Evolutionary conservation across 2,797 vertebrate species (phyloP).

Genomic region (Lindbergichthys nudifrons): DNA sequence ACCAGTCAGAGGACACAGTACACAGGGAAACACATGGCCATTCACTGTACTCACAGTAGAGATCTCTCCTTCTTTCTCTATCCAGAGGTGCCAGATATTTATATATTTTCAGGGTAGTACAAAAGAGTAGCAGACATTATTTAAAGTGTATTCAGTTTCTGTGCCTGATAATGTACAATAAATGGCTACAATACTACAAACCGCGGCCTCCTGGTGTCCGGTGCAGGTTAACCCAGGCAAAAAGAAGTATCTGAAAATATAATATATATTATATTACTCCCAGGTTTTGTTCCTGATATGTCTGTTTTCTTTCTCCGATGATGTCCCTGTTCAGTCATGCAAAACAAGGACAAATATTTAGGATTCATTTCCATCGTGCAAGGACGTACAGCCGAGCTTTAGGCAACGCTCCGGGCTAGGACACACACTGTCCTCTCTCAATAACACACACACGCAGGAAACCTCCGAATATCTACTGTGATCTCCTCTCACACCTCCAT

Average conservation of each 20-base stretch:
- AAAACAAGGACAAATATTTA: slow-evolving; percentile 70
- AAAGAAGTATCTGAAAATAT: slow-evolving; percentile 19
- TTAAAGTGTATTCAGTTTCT: slow-evolving; percentile 34
- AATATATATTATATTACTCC: slow-evolving; percentile 11
- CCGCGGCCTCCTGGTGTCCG: slow-evolving; percentile 26
- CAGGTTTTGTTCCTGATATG: slow-evolving; percentile 27
- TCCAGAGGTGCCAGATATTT: slow-evolving; percentile 46
- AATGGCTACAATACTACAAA: slow-evolving; percentile 5
- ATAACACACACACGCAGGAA: slow-evolving; percentile 63
- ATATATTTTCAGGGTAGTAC: slow-evolving; percentile 49
- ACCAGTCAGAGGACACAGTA: slow-evolving; percentile 28
- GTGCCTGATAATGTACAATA: not conserved
- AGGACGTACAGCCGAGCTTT: slow-evolving; percentile 53
- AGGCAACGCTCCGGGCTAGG: slow-evolving; percentile 69
- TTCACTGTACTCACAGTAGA: slow-evolving; percentile 50
- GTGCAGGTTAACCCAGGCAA: slow-evolving; percentile 34
- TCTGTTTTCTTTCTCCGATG: slow-evolving; percentile 31
- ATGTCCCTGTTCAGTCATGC: slow-evolving; percentile 46
- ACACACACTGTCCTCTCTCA: slow-evolving; percentile 48
- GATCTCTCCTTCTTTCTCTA: slow-evolving; percentile 33
- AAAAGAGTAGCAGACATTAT: slow-evolving; percentile 29
- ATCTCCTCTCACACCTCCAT: slow-evolving; percentile 79
- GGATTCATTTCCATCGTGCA: slow-evolving; percentile 60
- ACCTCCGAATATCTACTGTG: slow-evolving; percentile 87
- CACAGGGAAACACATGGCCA: slow-evolving; percentile 53